Percentiles rank a stretch among this genome's conserved stretches.
These are phyloP conservation scores for Gephyroberyx darwinii DNA, from an alignment of 2,797 vertebrate species.

Conservation along the genomic window DNA sequence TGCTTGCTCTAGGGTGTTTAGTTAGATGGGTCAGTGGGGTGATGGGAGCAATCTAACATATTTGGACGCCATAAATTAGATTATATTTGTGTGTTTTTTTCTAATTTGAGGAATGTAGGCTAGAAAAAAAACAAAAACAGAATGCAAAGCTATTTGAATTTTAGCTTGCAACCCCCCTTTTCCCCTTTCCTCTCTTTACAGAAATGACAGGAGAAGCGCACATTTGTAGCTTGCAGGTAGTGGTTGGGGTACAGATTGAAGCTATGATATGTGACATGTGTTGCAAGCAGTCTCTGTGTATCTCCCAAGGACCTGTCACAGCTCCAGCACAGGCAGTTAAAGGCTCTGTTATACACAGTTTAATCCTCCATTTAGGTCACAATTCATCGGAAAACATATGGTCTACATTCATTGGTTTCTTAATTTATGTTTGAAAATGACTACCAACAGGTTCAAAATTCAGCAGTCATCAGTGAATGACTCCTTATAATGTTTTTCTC, in stretches of 20 bases:
- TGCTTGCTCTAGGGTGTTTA: conserved; percentile 49
- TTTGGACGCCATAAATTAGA: conserved; percentile 52
- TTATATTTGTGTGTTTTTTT: conserved; percentile 45
- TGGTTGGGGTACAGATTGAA: conserved; percentile 81
- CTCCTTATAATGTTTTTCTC: conserved; percentile 35
- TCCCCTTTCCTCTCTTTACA: conserved; percentile 62
- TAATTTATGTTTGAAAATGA: conserved; percentile 42
- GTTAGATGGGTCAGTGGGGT: conserved; percentile 9
- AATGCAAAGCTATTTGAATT: conserved; percentile 78
- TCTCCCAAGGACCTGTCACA: conserved; percentile 83
- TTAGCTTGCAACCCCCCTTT: conserved; percentile 51
- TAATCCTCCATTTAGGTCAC: conserved; percentile 80
- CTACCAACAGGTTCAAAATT: neutral
- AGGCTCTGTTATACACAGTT: conserved; percentile 75
- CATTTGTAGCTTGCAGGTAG: conserved; percentile 85
- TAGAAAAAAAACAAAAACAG: conserved; percentile 55
- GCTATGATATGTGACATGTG: conserved; percentile 87
- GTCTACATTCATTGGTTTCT: conserved; percentile 36
- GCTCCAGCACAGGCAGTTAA: conserved; percentile 76
- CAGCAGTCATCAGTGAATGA: conserved; percentile 21
- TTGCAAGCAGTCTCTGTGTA: conserved; percentile 82
- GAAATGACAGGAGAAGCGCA: conserved; percentile 79
- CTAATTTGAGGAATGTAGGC: conserved; percentile 59
- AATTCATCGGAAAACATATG: conserved; percentile 65
- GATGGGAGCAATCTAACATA: conserved; percentile 45